Conservation (phyloP, 2,888 invertebrate genomes). For the Prionchulus punctatus region DNA sequence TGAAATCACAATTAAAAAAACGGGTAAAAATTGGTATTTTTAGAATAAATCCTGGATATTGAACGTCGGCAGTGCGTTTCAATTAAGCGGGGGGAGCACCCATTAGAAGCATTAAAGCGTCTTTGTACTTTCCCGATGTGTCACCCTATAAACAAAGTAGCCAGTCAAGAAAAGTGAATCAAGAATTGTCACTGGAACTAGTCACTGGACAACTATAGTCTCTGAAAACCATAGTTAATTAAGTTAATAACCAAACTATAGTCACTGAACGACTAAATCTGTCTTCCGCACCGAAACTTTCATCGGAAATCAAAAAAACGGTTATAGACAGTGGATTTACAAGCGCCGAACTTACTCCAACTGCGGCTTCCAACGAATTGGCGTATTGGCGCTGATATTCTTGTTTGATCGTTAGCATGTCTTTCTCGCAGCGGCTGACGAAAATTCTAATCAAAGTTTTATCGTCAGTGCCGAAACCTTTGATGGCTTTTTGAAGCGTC, state of each 20-base stretch:
- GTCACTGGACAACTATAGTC: too few relatives aligned
- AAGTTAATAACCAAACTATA: neutral
- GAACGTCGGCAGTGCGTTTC: too few relatives aligned
- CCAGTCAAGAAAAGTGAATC: neutral
- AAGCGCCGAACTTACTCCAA: too few relatives aligned
- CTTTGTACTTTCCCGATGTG: conserved; percentile 25
- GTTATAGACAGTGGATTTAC: too few relatives aligned
- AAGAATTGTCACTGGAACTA: too few relatives aligned
- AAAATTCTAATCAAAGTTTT: conserved; percentile 28
- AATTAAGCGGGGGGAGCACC: too few relatives aligned
- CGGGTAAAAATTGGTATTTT: too few relatives aligned
- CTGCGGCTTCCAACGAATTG: conserved; percentile 47
- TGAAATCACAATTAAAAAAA: too few relatives aligned
- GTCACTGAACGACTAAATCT: too few relatives aligned
- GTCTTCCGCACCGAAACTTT: neutral
- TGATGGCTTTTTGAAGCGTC: neutral
- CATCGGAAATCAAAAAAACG: neutral
- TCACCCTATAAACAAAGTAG: conserved; percentile 16
- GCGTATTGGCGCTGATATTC: conserved; percentile 58
- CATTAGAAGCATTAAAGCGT: conserved; percentile 25
- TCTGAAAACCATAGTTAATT: too few relatives aligned
- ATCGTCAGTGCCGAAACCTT: conserved; percentile 29
- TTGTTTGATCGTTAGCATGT: conserved; percentile 64
- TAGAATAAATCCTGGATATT: too few relatives aligned
- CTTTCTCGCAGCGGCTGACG: conserved; percentile 36